Evolutionary conservation across 2,113 vertebrate genomes (phyloP).

Genomic region (Uropsilus gracilis): DNA sequence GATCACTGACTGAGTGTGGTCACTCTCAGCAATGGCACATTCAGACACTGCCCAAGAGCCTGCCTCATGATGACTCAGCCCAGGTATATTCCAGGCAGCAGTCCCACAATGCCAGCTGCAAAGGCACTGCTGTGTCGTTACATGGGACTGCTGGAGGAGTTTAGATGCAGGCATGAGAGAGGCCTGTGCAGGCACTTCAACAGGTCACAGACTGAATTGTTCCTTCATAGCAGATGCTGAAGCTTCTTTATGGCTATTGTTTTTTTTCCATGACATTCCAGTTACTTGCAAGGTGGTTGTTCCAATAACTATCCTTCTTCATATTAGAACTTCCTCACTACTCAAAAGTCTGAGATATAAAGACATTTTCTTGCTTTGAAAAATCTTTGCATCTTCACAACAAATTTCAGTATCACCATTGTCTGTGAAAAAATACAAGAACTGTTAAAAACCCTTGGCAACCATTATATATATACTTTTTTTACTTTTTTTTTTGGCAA

Average conservation of each 20-base stretch:
- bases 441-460: neutral
- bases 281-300: neutral
- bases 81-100: neutral
- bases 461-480: neutral
- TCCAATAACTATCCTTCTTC: neutral
- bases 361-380: neutral
- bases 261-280: neutral
- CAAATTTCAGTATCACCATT: neutral
- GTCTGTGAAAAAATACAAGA: neutral
- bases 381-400: neutral
- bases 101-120: too few species aligned
- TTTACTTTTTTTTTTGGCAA: too few species aligned
- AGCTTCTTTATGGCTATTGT: neutral
- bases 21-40: neutral
- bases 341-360: neutral
- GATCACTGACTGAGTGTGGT: neutral
- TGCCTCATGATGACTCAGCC: neutral
- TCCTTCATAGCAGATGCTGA: neutral
- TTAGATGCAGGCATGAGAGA: neutral
- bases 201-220: neutral
- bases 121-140: neutral
- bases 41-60: neutral
- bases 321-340: neutral
- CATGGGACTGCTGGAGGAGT: neutral
- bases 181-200: neutral